These are phyloP conservation scores for Melanotaenia nigrans DNA, from an alignment of 2,797 vertebrate species.

Conservation along the genomic window DNA sequence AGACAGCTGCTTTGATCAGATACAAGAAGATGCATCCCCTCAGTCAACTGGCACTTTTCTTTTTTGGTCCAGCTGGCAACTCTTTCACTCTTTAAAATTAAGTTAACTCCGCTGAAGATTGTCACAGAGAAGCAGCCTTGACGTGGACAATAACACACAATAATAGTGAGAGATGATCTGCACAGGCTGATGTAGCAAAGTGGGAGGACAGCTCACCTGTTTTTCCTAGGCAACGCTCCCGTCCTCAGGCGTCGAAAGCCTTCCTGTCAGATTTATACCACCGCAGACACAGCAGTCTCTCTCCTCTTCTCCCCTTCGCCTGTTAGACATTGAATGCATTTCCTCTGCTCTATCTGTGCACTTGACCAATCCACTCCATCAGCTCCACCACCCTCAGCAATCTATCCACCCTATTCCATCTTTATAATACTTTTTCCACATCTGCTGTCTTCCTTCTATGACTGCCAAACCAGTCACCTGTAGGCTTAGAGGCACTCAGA, in stretches of 20 bases:
- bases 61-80: constrained; percentile 17
- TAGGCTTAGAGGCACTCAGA: constrained; percentile 61
- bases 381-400: constrained; percentile 56
- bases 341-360: constrained; percentile 65
- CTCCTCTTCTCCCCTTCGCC: constrained; percentile 40
- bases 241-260: constrained; percentile 48
- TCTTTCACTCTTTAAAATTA: constrained; percentile 14
- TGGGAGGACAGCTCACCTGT: constrained; percentile 63
- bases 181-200: constrained; percentile 27
- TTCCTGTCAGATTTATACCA: constrained; percentile 52
- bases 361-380: constrained; percentile 77
- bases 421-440: constrained; percentile 57
- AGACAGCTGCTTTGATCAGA: constrained; percentile 29
- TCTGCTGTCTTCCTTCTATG: constrained; percentile 43
- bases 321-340: constrained; percentile 50
- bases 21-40: constrained; percentile 47
- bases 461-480: constrained; percentile 68
- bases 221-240: constrained; percentile 30
- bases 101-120: constrained; percentile 44
- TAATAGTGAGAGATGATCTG: constrained; percentile 41
- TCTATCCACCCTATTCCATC: constrained; percentile 58
- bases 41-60: constrained; percentile 33
- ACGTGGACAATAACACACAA: constrained; percentile 38
- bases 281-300: constrained; percentile 35
- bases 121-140: constrained; percentile 29